phyloP scores from a whole-genome alignment of 1,140 invertebrate species.

The Agrypnia vestita region DNA sequence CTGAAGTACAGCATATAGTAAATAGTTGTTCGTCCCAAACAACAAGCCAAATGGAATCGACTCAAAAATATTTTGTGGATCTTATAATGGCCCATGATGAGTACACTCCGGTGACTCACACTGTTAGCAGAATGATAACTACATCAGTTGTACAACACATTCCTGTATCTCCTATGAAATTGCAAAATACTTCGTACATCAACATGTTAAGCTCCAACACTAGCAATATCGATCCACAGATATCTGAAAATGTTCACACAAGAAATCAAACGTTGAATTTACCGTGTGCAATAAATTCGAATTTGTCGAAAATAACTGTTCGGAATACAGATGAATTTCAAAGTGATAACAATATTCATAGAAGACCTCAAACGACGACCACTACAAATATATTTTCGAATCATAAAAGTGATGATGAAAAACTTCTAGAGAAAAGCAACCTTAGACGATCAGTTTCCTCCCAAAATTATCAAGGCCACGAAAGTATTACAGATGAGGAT shows the following conservation, averaged over 20 bases:
- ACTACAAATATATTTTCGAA: constrained; percentile 61
- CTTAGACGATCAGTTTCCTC: constrained; percentile 63
- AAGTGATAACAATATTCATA: not conserved
- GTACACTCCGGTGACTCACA: constrained; percentile 68
- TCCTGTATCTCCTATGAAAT: constrained; percentile 55
- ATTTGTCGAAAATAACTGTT: constrained; percentile 57
- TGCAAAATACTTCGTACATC: constrained; percentile 62
- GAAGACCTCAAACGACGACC: not conserved
- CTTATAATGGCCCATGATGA: constrained; percentile 77
- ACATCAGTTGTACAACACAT: constrained; percentile 60
- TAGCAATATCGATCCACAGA: constrained; percentile 59
- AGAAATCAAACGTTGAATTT: constrained; percentile 33
- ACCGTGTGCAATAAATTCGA: constrained; percentile 12
- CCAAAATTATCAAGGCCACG: constrained; percentile 71
- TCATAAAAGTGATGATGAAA: constrained; percentile 73
- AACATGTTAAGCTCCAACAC: constrained; percentile 60
- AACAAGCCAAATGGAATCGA: constrained; percentile 65
- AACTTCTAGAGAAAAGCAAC: constrained; percentile 67
- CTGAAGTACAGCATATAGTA: constrained; percentile 76
- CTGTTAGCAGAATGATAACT: constrained; percentile 58
- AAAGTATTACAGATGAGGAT: constrained; percentile 63
- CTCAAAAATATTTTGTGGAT: constrained; percentile 76
- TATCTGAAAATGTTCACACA: constrained; percentile 57
- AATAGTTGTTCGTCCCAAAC: constrained; percentile 72
- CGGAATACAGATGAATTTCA: constrained; percentile 5